Evolutionary conservation across 2,113 vertebrate genomes (phyloP), one percentile per base, ranked within the genome.

Genomic region (Lipophrys pholis): DNA sequence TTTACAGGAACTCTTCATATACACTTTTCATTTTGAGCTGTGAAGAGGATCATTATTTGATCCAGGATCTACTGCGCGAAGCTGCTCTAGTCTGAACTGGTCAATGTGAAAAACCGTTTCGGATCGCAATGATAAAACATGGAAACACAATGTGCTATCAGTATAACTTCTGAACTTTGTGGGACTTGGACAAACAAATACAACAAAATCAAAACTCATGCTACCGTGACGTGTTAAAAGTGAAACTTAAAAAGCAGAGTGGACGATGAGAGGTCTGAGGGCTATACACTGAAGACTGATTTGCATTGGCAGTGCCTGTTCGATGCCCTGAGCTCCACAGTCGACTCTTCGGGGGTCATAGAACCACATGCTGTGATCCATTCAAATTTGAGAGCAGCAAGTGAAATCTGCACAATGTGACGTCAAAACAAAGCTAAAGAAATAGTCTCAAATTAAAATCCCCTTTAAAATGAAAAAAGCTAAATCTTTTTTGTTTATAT

Each of bases 281-380:
- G 15, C 7, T 58, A 42, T 40, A 56, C 80, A 4, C 4, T 64
- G 65, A 54, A 11, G n/a, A 48, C 57, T 67, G 64, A 89, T 89
- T 82, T 82, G 62, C 76, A 71, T 71, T 65, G 74, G 56, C 65
- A 53, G 41, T 8, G 57, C 46, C 76, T 77, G 79, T 64, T 76
- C 62, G 62, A 14, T 66, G 30, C 42, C 72, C 56, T 11, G 36
- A 11, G 48, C 39, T 41, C 61, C 8, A 15, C 42, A 54, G 58
- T 46, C 36, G 69, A 74, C 12, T 56, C 35, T 42, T 30, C 40
- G 35, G 45, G 55, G 73, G 80, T 81, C 72, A 74, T 15, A 42
- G 60, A 72, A 76, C 61, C 55, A 62, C 39, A 8, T 38, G 41
- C 73, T 59, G 65, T 11, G 59, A 38, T 82, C 73, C 78, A 87